These are phyloP conservation scores for Stercorarius parasiticus DNA, from an alignment of 2,113 vertebrate species.

Conservation along the genomic window DNA sequence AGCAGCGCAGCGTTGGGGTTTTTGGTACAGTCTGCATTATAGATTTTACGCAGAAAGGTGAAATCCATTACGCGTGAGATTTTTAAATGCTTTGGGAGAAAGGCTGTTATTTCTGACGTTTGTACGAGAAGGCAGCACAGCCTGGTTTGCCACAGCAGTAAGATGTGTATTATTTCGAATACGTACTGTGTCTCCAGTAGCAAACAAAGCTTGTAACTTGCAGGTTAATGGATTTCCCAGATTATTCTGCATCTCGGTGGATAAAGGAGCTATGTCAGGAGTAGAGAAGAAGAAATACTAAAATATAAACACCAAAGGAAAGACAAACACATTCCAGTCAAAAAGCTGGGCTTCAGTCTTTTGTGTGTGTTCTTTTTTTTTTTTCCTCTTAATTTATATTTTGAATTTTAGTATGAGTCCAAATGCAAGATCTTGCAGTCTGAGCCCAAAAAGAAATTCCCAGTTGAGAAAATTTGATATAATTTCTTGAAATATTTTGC, in stretches of 20 bases:
- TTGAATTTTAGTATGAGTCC: background rate
- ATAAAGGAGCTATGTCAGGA: background rate
- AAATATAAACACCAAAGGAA: background rate
- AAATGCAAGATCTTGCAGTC: background rate
- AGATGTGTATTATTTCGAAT: background rate
- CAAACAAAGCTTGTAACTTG: background rate
- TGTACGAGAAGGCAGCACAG: background rate
- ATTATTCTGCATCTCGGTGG: background rate
- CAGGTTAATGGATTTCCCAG: background rate
- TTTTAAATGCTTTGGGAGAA: background rate
- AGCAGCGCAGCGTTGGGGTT: background rate
- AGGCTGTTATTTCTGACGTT: background rate
- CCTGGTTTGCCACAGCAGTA: background rate
- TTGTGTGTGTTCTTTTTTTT: background rate
- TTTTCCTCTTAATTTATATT: background rate
- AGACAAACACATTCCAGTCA: background rate
- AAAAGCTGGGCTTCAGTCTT: background rate
- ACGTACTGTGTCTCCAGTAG: background rate
- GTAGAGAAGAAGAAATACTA: background rate
- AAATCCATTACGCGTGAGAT: background rate
- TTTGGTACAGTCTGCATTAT: background rate
- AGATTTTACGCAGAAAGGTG: background rate
- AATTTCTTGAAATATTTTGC: background rate
- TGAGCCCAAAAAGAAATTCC: background rate
- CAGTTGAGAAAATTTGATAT: background rate